phyloP scores from a whole-genome alignment of 2,888 invertebrate species.

The Synanthedon formicaeformis region DNA sequence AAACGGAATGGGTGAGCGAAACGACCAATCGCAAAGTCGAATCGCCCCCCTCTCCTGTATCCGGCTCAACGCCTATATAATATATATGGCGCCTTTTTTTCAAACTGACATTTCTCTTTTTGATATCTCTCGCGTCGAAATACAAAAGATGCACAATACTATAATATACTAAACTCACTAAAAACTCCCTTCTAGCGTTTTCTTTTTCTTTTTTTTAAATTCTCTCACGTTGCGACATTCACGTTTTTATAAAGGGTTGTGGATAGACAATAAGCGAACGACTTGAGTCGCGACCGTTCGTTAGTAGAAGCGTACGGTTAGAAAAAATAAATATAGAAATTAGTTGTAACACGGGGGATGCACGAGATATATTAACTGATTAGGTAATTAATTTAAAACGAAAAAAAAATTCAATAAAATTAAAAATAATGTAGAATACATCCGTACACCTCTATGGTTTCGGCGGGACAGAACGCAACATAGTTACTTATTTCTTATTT shows the following conservation, averaged over 20 bases:
- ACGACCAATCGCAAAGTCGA: conserved; percentile 45
- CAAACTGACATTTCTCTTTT: neutral
- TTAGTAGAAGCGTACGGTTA: conserved; percentile 68
- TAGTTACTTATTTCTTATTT: no score
- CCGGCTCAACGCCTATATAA: conserved; percentile 43
- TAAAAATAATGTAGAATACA: conserved; percentile 11
- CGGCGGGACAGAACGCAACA: no score
- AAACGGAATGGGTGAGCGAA: conserved; percentile 64
- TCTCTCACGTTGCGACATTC: conserved; percentile 55
- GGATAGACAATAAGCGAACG: conserved; percentile 52
- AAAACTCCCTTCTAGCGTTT: conserved; percentile 39
- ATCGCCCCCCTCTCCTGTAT: conserved; percentile 57
- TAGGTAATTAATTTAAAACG: no score
- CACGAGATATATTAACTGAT: conserved; percentile 35
- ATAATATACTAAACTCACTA: conserved; percentile 18
- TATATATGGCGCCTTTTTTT: conserved; percentile 10
- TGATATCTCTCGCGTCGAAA: conserved; percentile 42
- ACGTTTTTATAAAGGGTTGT: conserved; percentile 53
- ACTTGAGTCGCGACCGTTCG: conserved; percentile 42
- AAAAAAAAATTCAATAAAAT: conserved; percentile 3
- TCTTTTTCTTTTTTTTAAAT: conserved; percentile 21
- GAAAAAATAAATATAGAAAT: conserved; percentile 22
- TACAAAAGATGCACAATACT: conserved; percentile 68
- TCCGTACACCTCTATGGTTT: conserved; percentile 45
- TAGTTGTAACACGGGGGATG: conserved; percentile 59